A percentile compares a stretch with the other conserved stretches of the same genome.
Evolutionary conservation across 2,797 vertebrate genomes (phyloP).

Genomic region (Microchirus variegatus): DNA sequence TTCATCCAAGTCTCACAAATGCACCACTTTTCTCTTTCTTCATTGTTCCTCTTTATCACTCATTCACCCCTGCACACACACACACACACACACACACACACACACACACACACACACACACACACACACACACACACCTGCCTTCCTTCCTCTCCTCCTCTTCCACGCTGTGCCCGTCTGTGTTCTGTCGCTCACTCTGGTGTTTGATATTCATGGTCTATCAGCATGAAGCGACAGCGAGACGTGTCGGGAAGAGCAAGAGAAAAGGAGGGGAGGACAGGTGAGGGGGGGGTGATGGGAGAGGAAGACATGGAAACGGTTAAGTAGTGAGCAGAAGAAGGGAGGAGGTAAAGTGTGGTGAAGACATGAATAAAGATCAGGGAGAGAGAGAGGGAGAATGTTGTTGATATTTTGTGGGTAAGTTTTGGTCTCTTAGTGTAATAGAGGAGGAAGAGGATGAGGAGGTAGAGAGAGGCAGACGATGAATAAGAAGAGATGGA

Average conservation of each 20-base stretch:
- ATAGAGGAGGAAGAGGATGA: neutral
- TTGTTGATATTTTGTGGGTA: too few relatives aligned
- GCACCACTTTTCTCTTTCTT: too few relatives aligned
- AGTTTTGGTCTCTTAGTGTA: neutral
- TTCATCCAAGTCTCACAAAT: too few relatives aligned
- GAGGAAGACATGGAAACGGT: neutral
- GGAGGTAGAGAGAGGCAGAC: conserved; percentile 9
- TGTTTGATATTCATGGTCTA: conserved; percentile 75
- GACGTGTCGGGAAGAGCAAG: conserved; percentile 18
- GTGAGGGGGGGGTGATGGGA: neutral
- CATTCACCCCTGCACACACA: neutral
- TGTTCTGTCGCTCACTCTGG: conserved; percentile 45
- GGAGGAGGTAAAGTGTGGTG: neutral
- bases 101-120: conserved; percentile 2
- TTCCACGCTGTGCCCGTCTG: conserved; percentile 45
- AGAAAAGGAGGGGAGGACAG: neutral
- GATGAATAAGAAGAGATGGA: conserved; percentile 48
- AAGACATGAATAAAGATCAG: neutral
- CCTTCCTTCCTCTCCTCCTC: conserved; percentile 22
- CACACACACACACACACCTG: conserved; percentile 28
- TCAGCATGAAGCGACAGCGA: conserved; percentile 57
- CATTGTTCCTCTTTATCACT: too few relatives aligned
- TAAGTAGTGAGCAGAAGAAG: neutral
- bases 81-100: conserved; percentile 18
- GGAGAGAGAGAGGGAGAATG: too few relatives aligned